Conservation (phyloP, 2,113 vertebrate genomes). For the Tonatia bakeri region DNA sequence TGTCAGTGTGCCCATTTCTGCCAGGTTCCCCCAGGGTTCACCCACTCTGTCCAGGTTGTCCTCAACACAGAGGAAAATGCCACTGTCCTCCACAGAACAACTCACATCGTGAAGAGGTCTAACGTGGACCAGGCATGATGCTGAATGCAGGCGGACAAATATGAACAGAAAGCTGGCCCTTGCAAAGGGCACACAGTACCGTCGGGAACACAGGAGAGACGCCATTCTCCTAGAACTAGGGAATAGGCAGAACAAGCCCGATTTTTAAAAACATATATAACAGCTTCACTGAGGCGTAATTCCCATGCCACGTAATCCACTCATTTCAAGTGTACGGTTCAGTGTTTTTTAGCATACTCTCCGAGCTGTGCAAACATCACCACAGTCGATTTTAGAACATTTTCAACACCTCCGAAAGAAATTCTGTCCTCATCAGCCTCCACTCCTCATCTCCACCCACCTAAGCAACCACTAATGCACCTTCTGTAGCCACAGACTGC, state of each 20-base stretch:
- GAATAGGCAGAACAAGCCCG: background rate
- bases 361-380: too few relatives aligned
- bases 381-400: too few relatives aligned
- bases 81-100: background rate
- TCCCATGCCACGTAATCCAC: background rate
- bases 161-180: background rate
- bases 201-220: background rate
- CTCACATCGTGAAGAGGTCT: background rate
- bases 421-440: background rate
- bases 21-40: background rate
- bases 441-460: background rate
- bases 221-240: background rate
- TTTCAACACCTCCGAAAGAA: background rate
- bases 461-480: background rate
- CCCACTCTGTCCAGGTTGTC: background rate
- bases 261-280: background rate
- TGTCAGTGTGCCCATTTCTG: background rate
- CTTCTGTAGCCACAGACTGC: too few relatives aligned
- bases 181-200: background rate
- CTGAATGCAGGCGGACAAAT: background rate
- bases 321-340: background rate
- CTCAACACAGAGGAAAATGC: background rate
- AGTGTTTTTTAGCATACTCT: background rate
- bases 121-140: fast-evolving
- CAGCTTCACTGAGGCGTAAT: background rate